phyloP scores from a whole-genome alignment of 2,888 invertebrate genomes.

The Gandaritis pyraliata region DNA sequence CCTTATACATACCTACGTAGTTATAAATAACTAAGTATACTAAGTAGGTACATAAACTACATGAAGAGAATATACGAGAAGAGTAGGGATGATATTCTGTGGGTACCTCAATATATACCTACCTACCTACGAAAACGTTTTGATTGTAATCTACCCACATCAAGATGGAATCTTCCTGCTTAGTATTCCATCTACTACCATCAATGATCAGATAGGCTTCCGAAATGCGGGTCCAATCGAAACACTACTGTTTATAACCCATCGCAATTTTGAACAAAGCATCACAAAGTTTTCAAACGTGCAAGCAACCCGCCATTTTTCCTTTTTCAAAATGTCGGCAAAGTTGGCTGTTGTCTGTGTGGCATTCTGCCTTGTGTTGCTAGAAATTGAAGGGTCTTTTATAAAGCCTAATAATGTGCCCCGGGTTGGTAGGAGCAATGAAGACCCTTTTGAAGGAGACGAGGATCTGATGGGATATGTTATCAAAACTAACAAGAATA shows the following conservation, averaged over 20 bases:
- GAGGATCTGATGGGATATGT: slow-evolving; percentile 74
- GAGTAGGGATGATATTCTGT: too few species aligned
- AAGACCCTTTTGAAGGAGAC: slow-evolving; percentile 69
- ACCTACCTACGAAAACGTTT: background rate
- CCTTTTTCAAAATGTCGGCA: slow-evolving; percentile 60
- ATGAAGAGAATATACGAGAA: too few species aligned
- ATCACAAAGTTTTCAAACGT: slow-evolving; percentile 45
- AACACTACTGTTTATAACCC: slow-evolving; percentile 58
- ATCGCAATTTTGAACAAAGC: slow-evolving; percentile 19
- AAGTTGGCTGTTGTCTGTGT: slow-evolving; percentile 58
- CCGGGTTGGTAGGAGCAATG: slow-evolving; percentile 75
- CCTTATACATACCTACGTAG: too few species aligned
- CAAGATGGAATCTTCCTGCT: slow-evolving; percentile 3
- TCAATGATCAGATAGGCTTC: slow-evolving; percentile 49
- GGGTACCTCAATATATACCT: too few species aligned
- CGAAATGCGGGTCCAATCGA: slow-evolving; percentile 65
- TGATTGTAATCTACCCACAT: slow-evolving; percentile 30
- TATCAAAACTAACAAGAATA: slow-evolving; percentile 77
- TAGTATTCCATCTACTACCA: slow-evolving; percentile 27
- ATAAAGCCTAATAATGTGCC: slow-evolving; percentile 78
- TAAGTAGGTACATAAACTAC: too few species aligned
- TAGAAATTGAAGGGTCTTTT: slow-evolving; percentile 67
- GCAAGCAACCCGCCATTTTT: slow-evolving; percentile 40
- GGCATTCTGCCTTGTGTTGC: slow-evolving; percentile 62
- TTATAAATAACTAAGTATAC: too few species aligned